Evolutionary conservation across 2,888 invertebrate genomes (phyloP), one percentile per base, ranked within the genome.

Genomic region (Agrochola macilenta): DNA sequence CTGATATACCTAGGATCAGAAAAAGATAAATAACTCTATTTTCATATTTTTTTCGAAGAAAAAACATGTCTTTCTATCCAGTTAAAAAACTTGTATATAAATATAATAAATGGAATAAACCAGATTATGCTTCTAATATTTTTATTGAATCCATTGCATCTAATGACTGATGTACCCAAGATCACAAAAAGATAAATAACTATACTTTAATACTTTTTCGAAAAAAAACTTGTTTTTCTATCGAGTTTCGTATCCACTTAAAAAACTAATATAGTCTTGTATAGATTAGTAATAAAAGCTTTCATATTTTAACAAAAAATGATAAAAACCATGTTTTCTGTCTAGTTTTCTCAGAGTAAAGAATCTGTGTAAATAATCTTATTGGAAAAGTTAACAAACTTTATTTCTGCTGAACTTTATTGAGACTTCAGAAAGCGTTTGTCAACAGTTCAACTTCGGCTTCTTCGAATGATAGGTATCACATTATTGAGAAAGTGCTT

Each of bases 341-440:
- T 69, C 30, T 14, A 60, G 17, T 26, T 58, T 65, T 49, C 58
- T 54, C 12, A 12, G 7, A 26, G 43, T 26, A 35, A 72, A 14
- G 5, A 26, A 60, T 2, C n/a, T n/a, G 54, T n/a, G 52, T 52
- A 54, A 58, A 58, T 79, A 54, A 63, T 26, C 26, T 54, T 35
- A 73, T 17, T 46, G 65, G 3, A 7, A 23, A 54, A 60, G 65
- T 46, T 73, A 66, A 54, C 35, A 54, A 26, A 20, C 17, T 43
- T 74, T 64, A 64, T 80, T n/a, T 60, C 23, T 35, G 39, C 20
- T 60, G 26, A 35, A 54, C 26, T 65, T 80, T 73, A 74, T 60
- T 65, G 65, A 60, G 23, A n/a, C 35, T 35, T 46, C 26, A 8
- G 20, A 52, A 58, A 58, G 30, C 43, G 3, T 72, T 54, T 79